Conservation (phyloP, 2,113 vertebrate species). For the Urocynchramus pylzowi region DNA sequence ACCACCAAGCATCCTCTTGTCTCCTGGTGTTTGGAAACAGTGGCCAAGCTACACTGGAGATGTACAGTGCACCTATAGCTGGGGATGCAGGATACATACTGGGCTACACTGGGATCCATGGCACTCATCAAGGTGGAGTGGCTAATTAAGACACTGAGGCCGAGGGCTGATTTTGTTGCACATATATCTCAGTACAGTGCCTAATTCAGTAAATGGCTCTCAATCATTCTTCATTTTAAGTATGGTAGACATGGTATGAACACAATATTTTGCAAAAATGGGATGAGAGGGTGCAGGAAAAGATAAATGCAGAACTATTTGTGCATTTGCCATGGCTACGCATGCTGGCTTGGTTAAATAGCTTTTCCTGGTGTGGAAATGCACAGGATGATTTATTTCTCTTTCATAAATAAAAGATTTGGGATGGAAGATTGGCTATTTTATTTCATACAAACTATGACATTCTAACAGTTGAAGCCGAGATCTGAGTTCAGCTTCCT, state of each 20-base stretch:
- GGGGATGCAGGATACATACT: neutral
- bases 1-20: neutral
- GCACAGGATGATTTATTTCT: constrained; percentile 37
- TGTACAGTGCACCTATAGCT: neutral
- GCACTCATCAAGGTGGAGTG: neutral
- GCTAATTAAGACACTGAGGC: constrained; percentile 32
- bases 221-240: constrained; percentile 41
- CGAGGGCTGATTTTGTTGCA: neutral
- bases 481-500: neutral
- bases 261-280: constrained; percentile 19
- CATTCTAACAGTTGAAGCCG: neutral
- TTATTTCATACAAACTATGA: constrained; percentile 38
- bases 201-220: constrained; percentile 38
- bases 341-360: constrained; percentile 48
- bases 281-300: constrained; percentile 8
- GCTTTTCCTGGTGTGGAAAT: constrained; percentile 53
- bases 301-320: constrained; percentile 38
- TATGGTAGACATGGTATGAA: neutral
- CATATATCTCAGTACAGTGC: neutral
- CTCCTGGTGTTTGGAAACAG: neutral
- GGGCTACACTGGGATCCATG: neutral
- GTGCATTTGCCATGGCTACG: constrained; percentile 31
- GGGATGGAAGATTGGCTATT: constrained; percentile 35
- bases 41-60: neutral
- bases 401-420: constrained; percentile 61